Conservation (phyloP, 2,888 invertebrate species). For the Xanthia icteritia region DNA sequence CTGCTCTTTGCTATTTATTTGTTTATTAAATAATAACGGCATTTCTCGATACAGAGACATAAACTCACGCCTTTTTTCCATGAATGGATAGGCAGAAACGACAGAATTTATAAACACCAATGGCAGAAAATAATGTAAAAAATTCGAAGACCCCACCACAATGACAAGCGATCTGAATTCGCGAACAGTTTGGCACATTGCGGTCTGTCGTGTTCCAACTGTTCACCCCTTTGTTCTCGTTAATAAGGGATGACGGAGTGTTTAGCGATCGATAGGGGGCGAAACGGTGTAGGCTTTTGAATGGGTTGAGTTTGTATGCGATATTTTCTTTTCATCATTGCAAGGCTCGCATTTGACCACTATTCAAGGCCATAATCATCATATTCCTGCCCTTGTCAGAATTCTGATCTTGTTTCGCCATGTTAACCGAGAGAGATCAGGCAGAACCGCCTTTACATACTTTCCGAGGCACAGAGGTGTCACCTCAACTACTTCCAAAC, state of each 20-base stretch:
- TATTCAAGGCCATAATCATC: too few species aligned
- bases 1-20: too few species aligned
- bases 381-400: too few species aligned
- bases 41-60: too few species aligned
- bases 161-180: conserved; percentile 31
- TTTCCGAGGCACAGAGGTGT: background rate
- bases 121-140: too few species aligned
- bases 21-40: too few species aligned
- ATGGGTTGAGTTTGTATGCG: background rate
- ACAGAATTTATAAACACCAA: too few species aligned
- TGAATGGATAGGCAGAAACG: too few species aligned
- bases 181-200: conserved; percentile 33
- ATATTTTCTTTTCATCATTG: background rate
- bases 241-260: conserved; percentile 46
- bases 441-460: background rate
- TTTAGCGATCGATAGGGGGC: conserved; percentile 49
- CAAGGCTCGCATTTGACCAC: background rate
- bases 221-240: conserved; percentile 33
- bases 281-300: conserved; percentile 10
- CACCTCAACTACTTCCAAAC: background rate
- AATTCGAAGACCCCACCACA: background rate
- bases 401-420: too few species aligned
- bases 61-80: too few species aligned
- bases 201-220: conserved; percentile 16
- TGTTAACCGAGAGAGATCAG: too few species aligned